A percentile compares a stretch with the other conserved stretches of the same genome.
These are phyloP conservation scores for Ophioninae sp. DNA, from an alignment of 2,888 invertebrate species.

Conservation along the genomic window DNA sequence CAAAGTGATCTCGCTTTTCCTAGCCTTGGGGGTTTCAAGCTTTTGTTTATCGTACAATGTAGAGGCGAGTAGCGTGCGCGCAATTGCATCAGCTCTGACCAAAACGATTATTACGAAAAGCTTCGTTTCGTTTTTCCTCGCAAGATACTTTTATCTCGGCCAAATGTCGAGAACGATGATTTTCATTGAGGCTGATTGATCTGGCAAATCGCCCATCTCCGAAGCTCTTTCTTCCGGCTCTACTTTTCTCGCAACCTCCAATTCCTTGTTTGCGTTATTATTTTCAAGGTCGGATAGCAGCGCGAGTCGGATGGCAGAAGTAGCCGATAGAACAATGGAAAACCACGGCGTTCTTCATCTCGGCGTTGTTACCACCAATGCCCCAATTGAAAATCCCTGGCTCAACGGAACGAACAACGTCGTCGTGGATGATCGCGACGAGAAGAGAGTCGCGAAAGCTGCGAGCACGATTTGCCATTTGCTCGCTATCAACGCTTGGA, in stretches of 20 bases:
- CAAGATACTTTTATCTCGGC: not conserved
- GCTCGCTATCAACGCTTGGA: constrained; percentile 83
- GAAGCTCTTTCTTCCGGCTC: not conserved
- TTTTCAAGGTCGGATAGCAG: constrained; percentile 60
- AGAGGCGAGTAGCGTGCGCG: not conserved
- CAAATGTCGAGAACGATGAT: not conserved
- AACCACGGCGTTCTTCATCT: not conserved
- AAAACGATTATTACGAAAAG: not conserved
- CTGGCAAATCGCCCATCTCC: constrained; percentile 24
- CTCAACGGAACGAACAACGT: constrained; percentile 50
- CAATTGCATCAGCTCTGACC: not conserved
- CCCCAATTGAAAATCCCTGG: constrained; percentile 57
- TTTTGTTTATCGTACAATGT: constrained; percentile 49
- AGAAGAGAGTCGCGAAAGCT: constrained; percentile 74
- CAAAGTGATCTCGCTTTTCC: constrained; percentile 59
- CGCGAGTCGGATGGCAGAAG: constrained; percentile 63
- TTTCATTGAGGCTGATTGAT: constrained; percentile 15
- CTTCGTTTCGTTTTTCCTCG: not conserved
- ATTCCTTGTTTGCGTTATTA: constrained; percentile 16
- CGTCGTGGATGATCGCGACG: constrained; percentile 14
- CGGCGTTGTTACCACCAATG: constrained; percentile 2
- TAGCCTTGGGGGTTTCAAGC: not conserved
- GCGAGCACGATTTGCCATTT: constrained; percentile 81
- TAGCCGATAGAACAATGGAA: constrained; percentile 56
- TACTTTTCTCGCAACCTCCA: constrained; percentile 27